A percentile compares a stretch with the other conserved stretches of the same genome.
phyloP scores from a whole-genome alignment of 2,797 vertebrate species.

The Rhynchonycteris naso region DNA sequence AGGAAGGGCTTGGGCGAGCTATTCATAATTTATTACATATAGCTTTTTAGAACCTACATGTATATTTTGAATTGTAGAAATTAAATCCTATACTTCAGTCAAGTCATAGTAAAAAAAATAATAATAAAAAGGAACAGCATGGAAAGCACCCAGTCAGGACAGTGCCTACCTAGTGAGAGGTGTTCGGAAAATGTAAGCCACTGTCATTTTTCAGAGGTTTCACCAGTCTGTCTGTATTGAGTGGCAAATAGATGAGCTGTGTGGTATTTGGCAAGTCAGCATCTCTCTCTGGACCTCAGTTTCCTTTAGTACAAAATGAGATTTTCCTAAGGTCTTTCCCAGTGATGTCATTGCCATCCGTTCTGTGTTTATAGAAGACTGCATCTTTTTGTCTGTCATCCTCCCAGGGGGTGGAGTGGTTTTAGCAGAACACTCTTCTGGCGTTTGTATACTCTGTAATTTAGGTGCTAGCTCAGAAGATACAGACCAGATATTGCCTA shows the following conservation, averaged over 20 bases:
- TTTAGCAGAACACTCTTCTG: not conserved
- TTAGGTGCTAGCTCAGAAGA: not conserved
- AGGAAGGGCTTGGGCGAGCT: not conserved
- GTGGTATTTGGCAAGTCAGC: not conserved
- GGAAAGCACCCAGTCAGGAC: not conserved
- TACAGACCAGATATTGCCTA: not conserved
- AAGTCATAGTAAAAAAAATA: not conserved
- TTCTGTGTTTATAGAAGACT: not conserved
- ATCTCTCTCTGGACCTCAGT: slow-evolving; percentile 31
- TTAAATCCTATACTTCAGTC: slow-evolving; percentile 13
- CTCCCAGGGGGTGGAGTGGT: not conserved
- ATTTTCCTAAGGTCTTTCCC: not conserved
- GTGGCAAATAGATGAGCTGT: not conserved
- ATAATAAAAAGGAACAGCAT: not conserved
- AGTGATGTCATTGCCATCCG: not conserved
- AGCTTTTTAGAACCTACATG: not conserved
- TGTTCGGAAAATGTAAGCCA: not conserved
- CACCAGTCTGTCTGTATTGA: not conserved
- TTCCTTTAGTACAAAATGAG: slow-evolving; percentile 51
- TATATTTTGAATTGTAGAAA: slow-evolving; percentile 8
- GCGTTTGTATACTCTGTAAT: not conserved
- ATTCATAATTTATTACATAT: not conserved
- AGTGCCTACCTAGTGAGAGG: not conserved
- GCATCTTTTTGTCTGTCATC: not conserved
- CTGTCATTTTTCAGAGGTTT: not conserved